Conservation (phyloP, 2,888 invertebrate species). For the Drosophila subsilvestris region DNA sequence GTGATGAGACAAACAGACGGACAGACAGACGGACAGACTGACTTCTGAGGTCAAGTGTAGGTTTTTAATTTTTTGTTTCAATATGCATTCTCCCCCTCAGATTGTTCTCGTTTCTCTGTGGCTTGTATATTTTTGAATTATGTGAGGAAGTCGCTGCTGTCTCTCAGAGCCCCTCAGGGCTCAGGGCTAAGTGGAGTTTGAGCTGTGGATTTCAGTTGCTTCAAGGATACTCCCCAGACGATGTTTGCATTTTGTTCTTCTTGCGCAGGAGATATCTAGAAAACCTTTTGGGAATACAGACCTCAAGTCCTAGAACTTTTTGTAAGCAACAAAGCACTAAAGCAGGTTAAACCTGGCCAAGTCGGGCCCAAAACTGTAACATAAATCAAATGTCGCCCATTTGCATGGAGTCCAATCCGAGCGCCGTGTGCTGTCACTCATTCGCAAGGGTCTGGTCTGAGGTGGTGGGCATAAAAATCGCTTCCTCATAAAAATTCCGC, state of each 20-base stretch:
- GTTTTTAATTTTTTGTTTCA: constrained; percentile 63
- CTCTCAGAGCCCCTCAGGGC: constrained; percentile 21
- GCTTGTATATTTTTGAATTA: constrained; percentile 55
- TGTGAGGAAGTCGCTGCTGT: constrained; percentile 65
- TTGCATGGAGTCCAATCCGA: constrained; percentile 33
- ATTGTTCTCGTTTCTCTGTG: constrained; percentile 44
- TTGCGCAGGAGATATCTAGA: neutral
- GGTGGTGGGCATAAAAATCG: constrained; percentile 62
- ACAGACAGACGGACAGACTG: constrained; percentile 27
- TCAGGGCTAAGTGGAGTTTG: constrained; percentile 17
- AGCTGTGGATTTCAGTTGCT: constrained; percentile 10
- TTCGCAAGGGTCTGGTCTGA: neutral
- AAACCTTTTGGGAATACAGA: too few relatives aligned
- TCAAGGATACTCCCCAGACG: constrained; percentile 26
- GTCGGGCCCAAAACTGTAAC: constrained; percentile 48
- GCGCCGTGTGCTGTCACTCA: constrained; percentile 61
- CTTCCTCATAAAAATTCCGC: constrained; percentile 63
- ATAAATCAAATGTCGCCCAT: constrained; percentile 61
- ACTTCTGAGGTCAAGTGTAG: constrained; percentile 69
- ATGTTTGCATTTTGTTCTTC: neutral
- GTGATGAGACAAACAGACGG: constrained; percentile 52
- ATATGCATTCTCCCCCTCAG: constrained; percentile 39
- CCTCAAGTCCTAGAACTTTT: too few relatives aligned
- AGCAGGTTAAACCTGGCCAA: neutral
- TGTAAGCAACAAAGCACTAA: neutral